Evolutionary conservation across 2,797 vertebrate genomes (phyloP), one percentile per base, ranked within the genome.

Genomic region (Molossus molossus): DNA sequence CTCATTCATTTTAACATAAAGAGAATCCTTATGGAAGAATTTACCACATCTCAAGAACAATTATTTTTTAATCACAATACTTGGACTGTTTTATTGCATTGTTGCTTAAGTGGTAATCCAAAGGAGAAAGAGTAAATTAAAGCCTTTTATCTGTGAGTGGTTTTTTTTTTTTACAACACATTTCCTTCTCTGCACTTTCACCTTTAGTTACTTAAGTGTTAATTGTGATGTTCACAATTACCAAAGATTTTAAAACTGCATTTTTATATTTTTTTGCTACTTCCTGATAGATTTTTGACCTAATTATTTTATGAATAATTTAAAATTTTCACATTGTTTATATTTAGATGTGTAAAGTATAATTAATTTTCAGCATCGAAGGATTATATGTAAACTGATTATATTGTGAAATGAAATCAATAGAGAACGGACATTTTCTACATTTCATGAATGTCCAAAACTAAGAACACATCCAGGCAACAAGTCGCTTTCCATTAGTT

Each of bases 1-100:
- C 33, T 95, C 87, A 58, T 94, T 90, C 20, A 10, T 94, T 96
- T 97, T 82, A 91, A 6, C 57, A 2, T 40, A 37, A 92, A 96
- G 76, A 73, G 69, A 79, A 92, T 90, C 55, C 86, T 88, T 73
- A 11, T 75, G 45, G 69, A 87, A 96, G 57, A 92, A 64, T 79
- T 91, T 92, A 50, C 29, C 25, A 53, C 4, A 48, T 64, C 84
- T 84, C 1, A 70, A 81, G 79, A 95, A 53, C 6, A 92, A 11
- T 40, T 75, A 23, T 96, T 87, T 92, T 80, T 93, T 20, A 82
- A 65, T 12, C 37, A 8, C 9, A 33, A 18, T 20, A 9, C 40
- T 67, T 70, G 27, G 6, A 70, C 94, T 87, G n/a, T 76, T 79
- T 33, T 60, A 29, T 17, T 25, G 1, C 87, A 45, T 25, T 5